Percentiles rank a stretch among this genome's conserved stretches.
Evolutionary conservation across 2,113 vertebrate genomes (phyloP).

Genomic region (Tragelaphus buxtoni): DNA sequence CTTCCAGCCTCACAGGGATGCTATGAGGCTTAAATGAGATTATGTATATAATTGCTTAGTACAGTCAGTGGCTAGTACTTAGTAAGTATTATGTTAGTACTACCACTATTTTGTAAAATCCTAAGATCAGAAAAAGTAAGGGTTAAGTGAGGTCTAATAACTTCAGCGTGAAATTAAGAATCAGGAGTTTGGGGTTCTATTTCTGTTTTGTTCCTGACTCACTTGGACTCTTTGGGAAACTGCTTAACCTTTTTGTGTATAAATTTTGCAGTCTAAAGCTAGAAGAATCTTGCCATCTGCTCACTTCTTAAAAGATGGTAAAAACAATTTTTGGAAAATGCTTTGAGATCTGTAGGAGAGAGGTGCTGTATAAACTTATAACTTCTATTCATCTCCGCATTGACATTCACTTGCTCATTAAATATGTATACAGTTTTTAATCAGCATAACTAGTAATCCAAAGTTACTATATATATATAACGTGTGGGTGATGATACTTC

Average conservation of each 20-base stretch:
- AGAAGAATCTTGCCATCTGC: conserved; percentile 23
- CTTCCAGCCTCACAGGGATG: neutral
- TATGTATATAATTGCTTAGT: neutral
- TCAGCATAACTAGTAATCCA: conserved; percentile 22
- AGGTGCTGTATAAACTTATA: neutral
- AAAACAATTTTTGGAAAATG: conserved; percentile 1
- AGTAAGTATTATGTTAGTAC: neutral
- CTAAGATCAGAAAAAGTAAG: neutral
- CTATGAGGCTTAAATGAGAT: neutral
- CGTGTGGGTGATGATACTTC: conserved; percentile 24
- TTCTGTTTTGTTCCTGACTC: conserved; percentile 42
- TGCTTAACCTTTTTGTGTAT: conserved; percentile 32
- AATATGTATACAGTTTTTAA: conserved; percentile 22
- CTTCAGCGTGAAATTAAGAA: neutral
- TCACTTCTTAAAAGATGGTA: conserved; percentile 19
- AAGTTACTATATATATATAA: conserved; percentile 7
- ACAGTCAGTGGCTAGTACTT: neutral
- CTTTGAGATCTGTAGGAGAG: conserved; percentile 38
- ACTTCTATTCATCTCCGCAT: conserved; percentile 14
- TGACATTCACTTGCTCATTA: conserved; percentile 42
- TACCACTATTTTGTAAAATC: neutral
- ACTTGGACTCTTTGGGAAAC: conserved; percentile 18
- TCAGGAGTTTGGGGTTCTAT: neutral
- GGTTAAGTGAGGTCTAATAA: neutral
- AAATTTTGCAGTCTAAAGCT: neutral